Percentiles rank a stretch among this genome's conserved stretches.
These are phyloP conservation scores for Salvelinus sp. DNA, from an alignment of 2,113 vertebrate genomes.

Conservation along the genomic window DNA sequence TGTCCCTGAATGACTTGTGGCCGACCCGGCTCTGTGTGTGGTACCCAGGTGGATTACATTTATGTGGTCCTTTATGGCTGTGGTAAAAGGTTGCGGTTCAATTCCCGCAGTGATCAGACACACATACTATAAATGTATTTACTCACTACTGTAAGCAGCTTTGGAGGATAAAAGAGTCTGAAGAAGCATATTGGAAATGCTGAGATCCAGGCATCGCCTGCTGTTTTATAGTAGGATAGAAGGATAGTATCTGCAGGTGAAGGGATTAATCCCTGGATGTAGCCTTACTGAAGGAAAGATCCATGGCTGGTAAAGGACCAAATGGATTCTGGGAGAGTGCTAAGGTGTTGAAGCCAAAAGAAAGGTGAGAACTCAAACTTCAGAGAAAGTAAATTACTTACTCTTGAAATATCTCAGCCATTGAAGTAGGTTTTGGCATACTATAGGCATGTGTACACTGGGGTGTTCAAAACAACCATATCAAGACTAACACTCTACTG, in stretches of 20 bases:
- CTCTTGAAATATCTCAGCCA: neutral
- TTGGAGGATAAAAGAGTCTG: no score
- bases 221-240: neutral
- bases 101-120: no score
- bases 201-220: neutral
- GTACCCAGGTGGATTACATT: neutral
- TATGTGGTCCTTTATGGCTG: no score
- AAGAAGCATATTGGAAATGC: neutral
- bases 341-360: neutral
- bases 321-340: neutral
- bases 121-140: no score
- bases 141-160: no score
- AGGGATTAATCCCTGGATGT: neutral
- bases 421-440: neutral
- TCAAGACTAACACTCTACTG: no score
- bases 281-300: neutral
- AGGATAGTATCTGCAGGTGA: neutral
- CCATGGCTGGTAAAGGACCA: neutral
- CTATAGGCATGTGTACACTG: neutral
- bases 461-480: no score
- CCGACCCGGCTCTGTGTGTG: neutral
- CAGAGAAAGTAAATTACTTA: neutral
- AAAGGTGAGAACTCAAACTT: neutral
- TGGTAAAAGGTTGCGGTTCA: no score
- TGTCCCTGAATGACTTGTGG: neutral